Conservation (phyloP, 2,113 vertebrate genomes). For the Notothenia coriiceps region DNA sequence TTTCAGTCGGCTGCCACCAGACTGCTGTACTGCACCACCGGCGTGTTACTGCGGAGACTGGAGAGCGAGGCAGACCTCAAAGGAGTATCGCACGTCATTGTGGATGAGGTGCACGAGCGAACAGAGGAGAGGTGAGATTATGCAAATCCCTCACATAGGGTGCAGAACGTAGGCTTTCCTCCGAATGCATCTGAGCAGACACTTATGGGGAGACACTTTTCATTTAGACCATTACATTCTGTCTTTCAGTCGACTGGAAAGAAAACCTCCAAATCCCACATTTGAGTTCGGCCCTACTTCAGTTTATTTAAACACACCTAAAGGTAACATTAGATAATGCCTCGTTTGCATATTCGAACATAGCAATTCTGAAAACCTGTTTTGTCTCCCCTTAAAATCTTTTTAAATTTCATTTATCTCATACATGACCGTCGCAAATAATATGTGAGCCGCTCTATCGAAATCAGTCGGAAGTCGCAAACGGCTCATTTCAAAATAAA, state of each 20-base stretch:
- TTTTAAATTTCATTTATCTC: not conserved
- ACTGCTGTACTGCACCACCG: constrained; percentile 95
- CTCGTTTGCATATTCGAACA: too few species aligned
- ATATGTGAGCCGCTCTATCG: not conserved
- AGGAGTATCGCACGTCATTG: constrained; percentile 92
- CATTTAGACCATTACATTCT: too few species aligned
- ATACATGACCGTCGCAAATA: not conserved
- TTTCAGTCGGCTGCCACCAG: constrained; percentile 91
- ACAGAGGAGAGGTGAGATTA: constrained; percentile 93
- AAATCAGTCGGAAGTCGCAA: too few species aligned
- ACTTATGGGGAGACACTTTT: not conserved
- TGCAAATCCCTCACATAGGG: not conserved
- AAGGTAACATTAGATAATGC: too few species aligned
- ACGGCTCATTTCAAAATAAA: too few species aligned
- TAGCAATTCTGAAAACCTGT: too few species aligned
- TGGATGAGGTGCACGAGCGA: constrained; percentile 98
- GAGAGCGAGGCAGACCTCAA: constrained; percentile 90
- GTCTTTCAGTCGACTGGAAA: too few species aligned
- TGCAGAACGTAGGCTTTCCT: not conserved
- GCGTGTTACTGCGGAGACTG: constrained; percentile 92
- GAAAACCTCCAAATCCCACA: too few species aligned
- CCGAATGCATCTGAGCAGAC: not conserved
- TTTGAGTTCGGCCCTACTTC: too few species aligned
- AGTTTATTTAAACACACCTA: too few species aligned
- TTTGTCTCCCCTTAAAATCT: not conserved